phyloP scores from a whole-genome alignment of 2,888 invertebrate species.

The Papilio gigon region DNA sequence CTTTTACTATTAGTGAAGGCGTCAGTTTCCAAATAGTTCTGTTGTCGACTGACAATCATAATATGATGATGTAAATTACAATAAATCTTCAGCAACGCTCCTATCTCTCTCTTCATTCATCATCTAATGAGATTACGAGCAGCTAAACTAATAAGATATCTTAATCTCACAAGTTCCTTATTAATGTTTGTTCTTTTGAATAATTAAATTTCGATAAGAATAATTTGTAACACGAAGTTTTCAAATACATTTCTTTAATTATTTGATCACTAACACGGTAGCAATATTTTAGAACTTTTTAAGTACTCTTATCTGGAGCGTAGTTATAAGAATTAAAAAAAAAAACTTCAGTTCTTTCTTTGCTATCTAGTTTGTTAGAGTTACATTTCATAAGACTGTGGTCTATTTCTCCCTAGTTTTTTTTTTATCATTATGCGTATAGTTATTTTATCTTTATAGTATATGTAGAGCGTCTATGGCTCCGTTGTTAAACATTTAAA shows the following conservation, averaged over 20 bases:
- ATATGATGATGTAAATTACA: too few species aligned
- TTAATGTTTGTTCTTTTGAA: background rate
- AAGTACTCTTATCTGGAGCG: background rate
- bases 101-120: too few species aligned
- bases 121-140: background rate
- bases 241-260: background rate
- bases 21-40: too few species aligned
- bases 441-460: background rate
- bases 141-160: background rate
- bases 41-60: too few species aligned
- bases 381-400: background rate
- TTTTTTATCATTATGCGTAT: background rate
- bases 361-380: background rate
- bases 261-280: conserved; percentile 4
- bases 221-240: background rate
- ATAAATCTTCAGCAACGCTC: too few species aligned
- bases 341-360: background rate
- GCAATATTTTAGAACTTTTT: conserved; percentile 3
- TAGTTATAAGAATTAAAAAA: background rate
- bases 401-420: background rate
- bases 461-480: too few species aligned
- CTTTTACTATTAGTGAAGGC: too few species aligned
- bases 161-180: background rate
- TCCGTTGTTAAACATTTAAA: background rate
- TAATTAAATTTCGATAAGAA: conserved; percentile 7